Percentiles rank a stretch among this genome's conserved stretches.
Evolutionary conservation across 2,113 vertebrate species (phyloP).

Genomic region (Erythrolamprus reginae): DNA sequence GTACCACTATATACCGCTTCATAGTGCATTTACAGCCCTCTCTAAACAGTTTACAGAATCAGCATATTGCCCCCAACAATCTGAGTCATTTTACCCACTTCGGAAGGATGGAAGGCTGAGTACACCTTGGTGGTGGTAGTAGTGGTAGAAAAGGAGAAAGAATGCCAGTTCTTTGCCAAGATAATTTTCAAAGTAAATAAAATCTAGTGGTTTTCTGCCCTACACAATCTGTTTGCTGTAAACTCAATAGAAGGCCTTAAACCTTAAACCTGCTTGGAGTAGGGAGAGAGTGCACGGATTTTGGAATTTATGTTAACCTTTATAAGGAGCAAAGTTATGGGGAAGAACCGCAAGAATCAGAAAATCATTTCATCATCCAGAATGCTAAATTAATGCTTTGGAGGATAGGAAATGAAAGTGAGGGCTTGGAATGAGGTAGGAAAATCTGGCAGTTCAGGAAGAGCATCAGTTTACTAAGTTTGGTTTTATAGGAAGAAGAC

Average conservation of each 20-base stretch:
- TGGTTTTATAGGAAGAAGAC: neutral
- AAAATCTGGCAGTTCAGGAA: neutral
- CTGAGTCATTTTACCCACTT: too few species aligned
- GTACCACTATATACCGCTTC: too few species aligned
- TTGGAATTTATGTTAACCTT: neutral
- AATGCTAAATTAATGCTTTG: neutral
- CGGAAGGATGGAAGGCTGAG: too few species aligned
- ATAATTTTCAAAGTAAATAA: neutral
- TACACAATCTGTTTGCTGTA: neutral
- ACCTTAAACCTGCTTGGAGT: neutral
- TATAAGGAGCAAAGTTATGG: neutral
- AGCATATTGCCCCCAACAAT: too few species aligned
- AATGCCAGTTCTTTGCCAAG: neutral
- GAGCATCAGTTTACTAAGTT: neutral
- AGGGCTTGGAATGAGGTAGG: neutral
- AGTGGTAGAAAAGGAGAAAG: neutral
- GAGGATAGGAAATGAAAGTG: neutral
- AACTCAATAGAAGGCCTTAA: neutral
- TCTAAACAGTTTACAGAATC: too few species aligned
- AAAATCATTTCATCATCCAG: neutral
- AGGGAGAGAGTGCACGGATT: neutral
- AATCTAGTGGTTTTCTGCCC: neutral
- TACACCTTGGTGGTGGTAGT: too few species aligned
- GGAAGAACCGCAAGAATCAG: neutral
- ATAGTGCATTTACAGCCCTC: too few species aligned